phyloP scores from a whole-genome alignment of 1,140 invertebrate genomes.

The Platyscapa corneri region DNA sequence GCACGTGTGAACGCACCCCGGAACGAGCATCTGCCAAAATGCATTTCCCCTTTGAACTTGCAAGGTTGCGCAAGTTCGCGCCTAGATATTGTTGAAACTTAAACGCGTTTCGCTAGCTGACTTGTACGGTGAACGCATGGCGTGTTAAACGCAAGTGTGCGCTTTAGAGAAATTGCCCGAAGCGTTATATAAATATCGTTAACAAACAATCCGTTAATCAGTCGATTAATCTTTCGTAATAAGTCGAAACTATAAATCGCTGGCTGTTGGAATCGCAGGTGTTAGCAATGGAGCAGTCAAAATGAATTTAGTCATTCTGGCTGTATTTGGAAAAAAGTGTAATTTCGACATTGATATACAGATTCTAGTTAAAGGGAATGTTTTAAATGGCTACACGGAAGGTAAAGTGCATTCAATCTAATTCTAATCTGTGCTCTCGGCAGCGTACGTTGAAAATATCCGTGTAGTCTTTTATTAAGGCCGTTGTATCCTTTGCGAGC shows the following conservation, averaged over 20 bases:
- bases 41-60: not conserved
- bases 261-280: not conserved
- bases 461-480: too few relatives aligned
- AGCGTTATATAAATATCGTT: not conserved
- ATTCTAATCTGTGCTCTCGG: too few relatives aligned
- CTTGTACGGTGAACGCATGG: not conserved
- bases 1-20: not conserved
- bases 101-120: not conserved
- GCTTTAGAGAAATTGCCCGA: too few relatives aligned
- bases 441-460: too few relatives aligned
- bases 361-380: too few relatives aligned
- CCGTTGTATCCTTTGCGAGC: too few relatives aligned
- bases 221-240: not conserved
- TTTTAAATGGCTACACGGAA: too few relatives aligned
- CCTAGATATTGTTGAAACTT: not conserved
- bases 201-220: not conserved
- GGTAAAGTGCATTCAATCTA: too few relatives aligned
- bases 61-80: not conserved
- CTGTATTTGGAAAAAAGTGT: too few relatives aligned
- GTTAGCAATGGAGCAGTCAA: not conserved
- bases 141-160: too few relatives aligned
- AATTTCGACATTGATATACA: too few relatives aligned
- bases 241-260: not conserved
- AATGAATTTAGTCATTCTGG: not conserved
- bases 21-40: not conserved